Evolutionary conservation across 2,113 vertebrate genomes (phyloP), one percentile per base, ranked within the genome.

Genomic region (Panthera leo): DNA sequence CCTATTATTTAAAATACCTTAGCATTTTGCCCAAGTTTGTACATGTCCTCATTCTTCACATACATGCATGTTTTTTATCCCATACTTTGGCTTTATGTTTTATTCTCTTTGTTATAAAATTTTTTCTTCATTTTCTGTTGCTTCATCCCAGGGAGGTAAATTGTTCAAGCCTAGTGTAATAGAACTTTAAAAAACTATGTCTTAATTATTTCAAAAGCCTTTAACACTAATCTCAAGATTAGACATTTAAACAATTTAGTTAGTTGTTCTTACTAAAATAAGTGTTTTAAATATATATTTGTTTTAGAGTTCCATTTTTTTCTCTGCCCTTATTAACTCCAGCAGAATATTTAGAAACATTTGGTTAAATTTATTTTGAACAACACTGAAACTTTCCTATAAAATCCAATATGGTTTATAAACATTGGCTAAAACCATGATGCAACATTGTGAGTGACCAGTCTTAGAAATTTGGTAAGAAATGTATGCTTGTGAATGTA

Each of bases 221-320:
- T 85, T 89, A 94, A 85, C 15, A 97, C 71, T 91, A 89, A 96
- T 93, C n/a, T 95, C 65, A 97, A 93, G n/a, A 86, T 86, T 61
- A 55, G 70, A 61, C 1, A 39, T 93, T 89, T 95, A 14, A 92
- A 14, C 91, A 48, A 80, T 89, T 84, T 90, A 39, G 55, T 91
- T 89, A 73, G 9, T 88, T 86, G 14, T 87, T 92, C 34, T 94
- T 93, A 42, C 68, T 91, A 92, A 95, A 94, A 87, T 80, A 89
- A 92, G 13, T 86, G 34, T 84, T 85, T 97, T 90, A 90, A 95
- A 89, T 88, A 48, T 61, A 67, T 85, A 25, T 4, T 91, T 86
- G 53, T 83, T 92, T 96, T 88, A 85, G 25, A 67, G 29, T 89
- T 61, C 11, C 21, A 70, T 88, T 98, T 67, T 97, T 95, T 96